Percentiles rank a stretch among this genome's conserved stretches.
Conservation (phyloP, 2,888 invertebrate genomes). For the Agrotis segetum region DNA sequence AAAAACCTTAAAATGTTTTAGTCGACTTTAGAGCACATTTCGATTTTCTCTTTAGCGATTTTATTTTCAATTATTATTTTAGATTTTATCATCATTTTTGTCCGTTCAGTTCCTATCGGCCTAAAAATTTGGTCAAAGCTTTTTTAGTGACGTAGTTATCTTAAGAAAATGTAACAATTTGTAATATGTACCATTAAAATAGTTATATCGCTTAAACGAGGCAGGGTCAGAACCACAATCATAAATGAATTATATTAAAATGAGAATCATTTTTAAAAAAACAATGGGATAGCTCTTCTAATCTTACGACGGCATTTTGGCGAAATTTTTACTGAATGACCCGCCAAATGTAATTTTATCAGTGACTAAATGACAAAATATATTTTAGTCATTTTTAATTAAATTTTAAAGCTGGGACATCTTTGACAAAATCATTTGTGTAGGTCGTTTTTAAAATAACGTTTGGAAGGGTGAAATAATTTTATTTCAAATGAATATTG, state of each 20-base stretch:
- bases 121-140: constrained; percentile 86
- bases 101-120: constrained; percentile 89
- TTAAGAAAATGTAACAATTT: constrained; percentile 76
- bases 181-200: constrained; percentile 83
- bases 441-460: constrained; percentile 58
- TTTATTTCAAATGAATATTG: constrained; percentile 74
- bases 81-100: constrained; percentile 66
- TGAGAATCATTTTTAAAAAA: constrained; percentile 74
- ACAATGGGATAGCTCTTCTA: constrained; percentile 84
- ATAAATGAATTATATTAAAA: constrained; percentile 79
- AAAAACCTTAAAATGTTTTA: constrained; percentile 58
- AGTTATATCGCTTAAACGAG: constrained; percentile 89
- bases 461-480: constrained; percentile 34
- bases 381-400: constrained; percentile 43
- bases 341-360: constrained; percentile 50
- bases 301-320: constrained; percentile 64
- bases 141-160: constrained; percentile 77
- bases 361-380: constrained; percentile 32
- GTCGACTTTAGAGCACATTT: constrained; percentile 76
- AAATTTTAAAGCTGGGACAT: constrained; percentile 32
- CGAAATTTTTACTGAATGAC: constrained; percentile 52
- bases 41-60: constrained; percentile 71
- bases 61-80: constrained; percentile 68
- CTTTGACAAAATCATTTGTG: constrained; percentile 34
- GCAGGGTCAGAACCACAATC: constrained; percentile 90